Evolutionary conservation across 2,113 vertebrate species (phyloP).

Genomic region (Axis porcinus): DNA sequence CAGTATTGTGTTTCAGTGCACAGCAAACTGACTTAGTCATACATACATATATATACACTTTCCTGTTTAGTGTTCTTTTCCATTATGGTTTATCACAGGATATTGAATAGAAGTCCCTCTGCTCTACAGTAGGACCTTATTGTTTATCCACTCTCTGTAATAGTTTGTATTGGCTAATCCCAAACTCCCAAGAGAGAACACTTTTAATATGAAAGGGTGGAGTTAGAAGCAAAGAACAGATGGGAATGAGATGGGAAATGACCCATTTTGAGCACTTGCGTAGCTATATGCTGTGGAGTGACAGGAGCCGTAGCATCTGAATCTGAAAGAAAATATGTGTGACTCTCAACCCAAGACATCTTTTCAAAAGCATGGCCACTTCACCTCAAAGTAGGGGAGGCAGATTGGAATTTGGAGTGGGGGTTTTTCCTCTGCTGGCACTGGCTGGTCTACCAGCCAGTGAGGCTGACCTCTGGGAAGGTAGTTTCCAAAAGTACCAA

Average conservation of each 20-base stretch:
- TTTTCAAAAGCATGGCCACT: background rate
- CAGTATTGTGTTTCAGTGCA: background rate
- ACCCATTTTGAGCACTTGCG: background rate
- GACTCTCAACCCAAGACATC: background rate
- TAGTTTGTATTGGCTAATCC: background rate
- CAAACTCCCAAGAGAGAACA: background rate
- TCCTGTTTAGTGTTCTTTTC: background rate
- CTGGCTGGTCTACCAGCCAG: background rate
- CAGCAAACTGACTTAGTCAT: background rate
- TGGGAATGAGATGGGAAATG: background rate
- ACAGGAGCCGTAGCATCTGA: background rate
- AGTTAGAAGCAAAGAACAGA: background rate
- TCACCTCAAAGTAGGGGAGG: background rate
- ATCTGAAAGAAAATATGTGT: background rate
- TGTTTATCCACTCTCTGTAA: background rate
- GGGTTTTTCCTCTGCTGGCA: background rate
- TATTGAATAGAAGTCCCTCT: background rate
- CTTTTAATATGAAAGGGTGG: background rate
- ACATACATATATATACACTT: background rate
- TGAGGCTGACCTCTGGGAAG: background rate
- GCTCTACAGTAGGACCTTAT: background rate
- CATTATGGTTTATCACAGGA: background rate
- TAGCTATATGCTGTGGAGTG: background rate
- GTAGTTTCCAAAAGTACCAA: background rate
- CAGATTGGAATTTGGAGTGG: background rate